Conservation (phyloP, 2,888 invertebrate species). For the Nymphalis c-album region DNA sequence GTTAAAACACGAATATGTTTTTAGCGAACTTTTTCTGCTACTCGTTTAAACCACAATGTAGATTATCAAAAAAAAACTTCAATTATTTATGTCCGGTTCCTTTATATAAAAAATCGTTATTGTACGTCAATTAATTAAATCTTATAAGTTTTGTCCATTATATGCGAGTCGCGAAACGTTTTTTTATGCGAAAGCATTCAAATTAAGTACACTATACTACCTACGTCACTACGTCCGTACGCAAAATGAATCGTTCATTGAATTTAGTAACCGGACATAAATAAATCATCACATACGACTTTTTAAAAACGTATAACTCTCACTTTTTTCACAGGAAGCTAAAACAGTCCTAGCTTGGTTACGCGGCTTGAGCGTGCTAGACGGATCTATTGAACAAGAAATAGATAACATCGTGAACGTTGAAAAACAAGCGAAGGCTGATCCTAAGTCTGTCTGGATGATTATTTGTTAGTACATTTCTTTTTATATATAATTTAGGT, state of each 20-base stretch:
- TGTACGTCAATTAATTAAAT: too few species aligned
- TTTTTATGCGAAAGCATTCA: not conserved
- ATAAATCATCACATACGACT: not conserved
- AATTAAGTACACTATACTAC: too few species aligned
- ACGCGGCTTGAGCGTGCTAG: conserved; percentile 58
- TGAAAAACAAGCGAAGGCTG: conserved; percentile 67
- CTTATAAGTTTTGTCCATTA: too few species aligned
- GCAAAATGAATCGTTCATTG: too few species aligned
- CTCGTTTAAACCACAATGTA: too few species aligned
- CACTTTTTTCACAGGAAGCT: conserved; percentile 57
- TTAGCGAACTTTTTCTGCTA: too few species aligned
- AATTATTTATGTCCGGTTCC: too few species aligned
- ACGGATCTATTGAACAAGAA: conserved; percentile 58
- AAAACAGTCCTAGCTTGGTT: conserved; percentile 71
- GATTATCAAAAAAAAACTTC: too few species aligned
- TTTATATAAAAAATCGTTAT: too few species aligned
- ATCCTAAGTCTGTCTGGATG: conserved; percentile 63
- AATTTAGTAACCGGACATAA: too few species aligned
- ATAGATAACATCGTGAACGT: conserved; percentile 63
- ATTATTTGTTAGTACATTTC: conserved; percentile 61
- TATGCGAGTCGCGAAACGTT: not conserved
- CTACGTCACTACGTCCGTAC: too few species aligned
- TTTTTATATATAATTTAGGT: not conserved
- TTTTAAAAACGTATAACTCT: not conserved
- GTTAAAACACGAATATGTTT: too few species aligned